Conservation (phyloP, 2,888 invertebrate genomes). For the Orchesellides sinensis region DNA sequence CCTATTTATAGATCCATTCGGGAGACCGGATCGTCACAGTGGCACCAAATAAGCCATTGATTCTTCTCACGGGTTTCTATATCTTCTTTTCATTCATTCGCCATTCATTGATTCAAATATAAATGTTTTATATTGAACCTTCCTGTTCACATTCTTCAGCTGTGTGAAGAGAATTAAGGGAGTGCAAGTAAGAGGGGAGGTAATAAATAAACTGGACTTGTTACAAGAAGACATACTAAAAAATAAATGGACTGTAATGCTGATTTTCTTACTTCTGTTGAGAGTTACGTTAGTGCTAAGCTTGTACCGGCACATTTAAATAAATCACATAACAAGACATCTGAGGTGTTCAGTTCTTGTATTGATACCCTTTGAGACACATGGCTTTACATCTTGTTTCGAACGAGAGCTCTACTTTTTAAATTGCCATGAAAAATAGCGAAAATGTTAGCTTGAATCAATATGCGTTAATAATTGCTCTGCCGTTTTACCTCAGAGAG, state of each 20-base stretch:
- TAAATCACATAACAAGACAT: too few species aligned
- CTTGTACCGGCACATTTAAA: too few species aligned
- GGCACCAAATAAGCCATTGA: constrained; percentile 8
- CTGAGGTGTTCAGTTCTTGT: too few species aligned
- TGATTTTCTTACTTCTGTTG: not conserved
- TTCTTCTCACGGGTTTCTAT: too few species aligned
- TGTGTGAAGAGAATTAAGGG: too few species aligned
- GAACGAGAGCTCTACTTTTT: too few species aligned
- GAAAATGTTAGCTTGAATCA: not conserved
- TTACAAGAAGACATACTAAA: not conserved
- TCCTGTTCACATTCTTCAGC: not conserved
- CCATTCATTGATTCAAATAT: not conserved
- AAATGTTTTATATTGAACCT: too few species aligned
- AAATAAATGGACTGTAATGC: not conserved
- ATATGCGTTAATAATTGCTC: not conserved
- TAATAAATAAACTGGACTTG: not conserved
- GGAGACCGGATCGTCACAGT: not conserved
- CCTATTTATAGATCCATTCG: constrained; percentile 21
- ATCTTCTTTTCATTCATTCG: not conserved
- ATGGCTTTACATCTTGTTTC: too few species aligned
- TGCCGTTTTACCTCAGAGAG: constrained; percentile 1
- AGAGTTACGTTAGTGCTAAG: not conserved
- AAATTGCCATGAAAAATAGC: too few species aligned
- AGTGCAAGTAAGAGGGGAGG: too few species aligned
- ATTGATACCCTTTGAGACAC: too few species aligned